phyloP scores from a whole-genome alignment of 2,888 invertebrate genomes.

The Microctonus brassicae region DNA sequence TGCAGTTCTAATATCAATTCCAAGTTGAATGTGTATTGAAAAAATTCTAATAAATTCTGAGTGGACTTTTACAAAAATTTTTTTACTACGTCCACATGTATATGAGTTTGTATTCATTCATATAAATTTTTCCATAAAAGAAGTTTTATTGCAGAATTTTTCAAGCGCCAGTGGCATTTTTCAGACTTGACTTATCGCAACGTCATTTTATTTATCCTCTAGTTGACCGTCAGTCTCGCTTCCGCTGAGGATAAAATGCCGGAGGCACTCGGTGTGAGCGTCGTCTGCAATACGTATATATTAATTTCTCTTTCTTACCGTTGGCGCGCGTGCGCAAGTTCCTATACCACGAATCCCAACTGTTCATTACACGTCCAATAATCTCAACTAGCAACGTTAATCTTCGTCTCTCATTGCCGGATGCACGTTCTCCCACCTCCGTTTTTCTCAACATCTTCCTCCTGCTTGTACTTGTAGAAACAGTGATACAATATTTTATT shows the following conservation, averaged over 20 bases:
- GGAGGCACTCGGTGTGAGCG: conserved; percentile 12
- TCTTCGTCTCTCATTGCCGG: conserved; percentile 41
- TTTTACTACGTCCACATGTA: neutral
- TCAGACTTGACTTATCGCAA: conserved; percentile 8
- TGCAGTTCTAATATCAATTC: too few species aligned
- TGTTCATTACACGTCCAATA: conserved; percentile 45
- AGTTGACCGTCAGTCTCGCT: conserved; percentile 27
- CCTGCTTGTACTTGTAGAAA: conserved; percentile 6
- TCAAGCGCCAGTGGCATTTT: neutral
- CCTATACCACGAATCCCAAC: conserved; percentile 16
- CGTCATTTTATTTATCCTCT: conserved; percentile 14
- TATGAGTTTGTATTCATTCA: neutral
- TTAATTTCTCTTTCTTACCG: conserved; percentile 13
- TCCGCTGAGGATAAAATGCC: conserved; percentile 22
- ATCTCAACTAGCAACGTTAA: conserved; percentile 39
- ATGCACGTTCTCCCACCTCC: conserved; percentile 32
- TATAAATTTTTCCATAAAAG: neutral
- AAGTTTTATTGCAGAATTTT: neutral
- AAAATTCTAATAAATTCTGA: too few species aligned
- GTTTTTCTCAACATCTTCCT: neutral
- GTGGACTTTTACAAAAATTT: too few species aligned
- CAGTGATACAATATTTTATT: neutral
- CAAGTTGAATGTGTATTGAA: too few species aligned
- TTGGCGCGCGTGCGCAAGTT: neutral
- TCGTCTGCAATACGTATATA: conserved; percentile 4